A percentile compares a stretch with the other conserved stretches of the same genome.
Conservation (phyloP, 2,797 vertebrate species). For the Microtus agrestis region DNA sequence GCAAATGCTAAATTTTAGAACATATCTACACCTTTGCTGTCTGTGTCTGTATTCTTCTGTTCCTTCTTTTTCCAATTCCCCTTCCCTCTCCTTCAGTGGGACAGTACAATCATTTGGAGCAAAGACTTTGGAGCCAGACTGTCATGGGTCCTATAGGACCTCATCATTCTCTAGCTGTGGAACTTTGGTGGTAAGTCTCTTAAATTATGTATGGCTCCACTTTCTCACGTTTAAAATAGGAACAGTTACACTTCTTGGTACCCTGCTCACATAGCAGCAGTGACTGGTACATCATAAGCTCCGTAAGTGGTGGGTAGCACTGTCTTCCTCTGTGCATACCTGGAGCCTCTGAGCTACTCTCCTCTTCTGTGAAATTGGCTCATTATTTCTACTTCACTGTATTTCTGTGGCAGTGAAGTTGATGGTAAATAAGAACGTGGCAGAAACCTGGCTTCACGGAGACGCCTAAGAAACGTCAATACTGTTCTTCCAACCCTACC, state of each 20-base stretch:
- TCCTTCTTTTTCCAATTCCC: no score
- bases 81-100: not conserved
- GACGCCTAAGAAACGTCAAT: not conserved
- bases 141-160: not conserved
- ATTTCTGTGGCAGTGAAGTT: conserved; percentile 2
- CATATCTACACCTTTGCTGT: not conserved
- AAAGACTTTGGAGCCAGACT: not conserved
- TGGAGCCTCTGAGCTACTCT: not conserved
- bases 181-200: not conserved
- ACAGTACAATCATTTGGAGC: not conserved
- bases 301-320: not conserved
- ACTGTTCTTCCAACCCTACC: not conserved
- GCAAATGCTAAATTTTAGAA: conserved; percentile 20
- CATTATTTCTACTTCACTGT: not conserved
- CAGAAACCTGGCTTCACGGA: not conserved
- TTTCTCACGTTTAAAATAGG: conserved; percentile 52
- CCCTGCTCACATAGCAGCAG: not conserved
- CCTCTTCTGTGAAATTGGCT: conserved; percentile 13
- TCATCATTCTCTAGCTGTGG: conserved; percentile 26
- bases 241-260: not conserved
- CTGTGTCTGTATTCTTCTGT: not conserved
- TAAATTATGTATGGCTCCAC: conserved; percentile 14
- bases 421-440: conserved; percentile 15
- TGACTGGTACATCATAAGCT: not conserved
- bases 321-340: conserved; percentile 3